Conservation (phyloP, 2,113 vertebrate species). For the Anguilla japonica region DNA sequence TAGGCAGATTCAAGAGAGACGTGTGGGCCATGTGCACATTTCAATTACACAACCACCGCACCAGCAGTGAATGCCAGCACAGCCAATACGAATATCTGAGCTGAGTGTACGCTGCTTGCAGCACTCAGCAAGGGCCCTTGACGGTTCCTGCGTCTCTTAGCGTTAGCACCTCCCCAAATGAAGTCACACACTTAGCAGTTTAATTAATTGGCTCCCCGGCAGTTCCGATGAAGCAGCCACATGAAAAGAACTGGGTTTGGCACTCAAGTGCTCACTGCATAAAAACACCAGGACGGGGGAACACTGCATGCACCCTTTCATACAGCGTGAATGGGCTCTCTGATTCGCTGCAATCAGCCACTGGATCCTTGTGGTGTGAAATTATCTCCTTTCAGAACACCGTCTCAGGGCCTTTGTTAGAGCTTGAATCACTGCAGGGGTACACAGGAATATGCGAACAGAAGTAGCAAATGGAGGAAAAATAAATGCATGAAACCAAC, state of each 20-base stretch:
- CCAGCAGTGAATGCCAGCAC: background rate
- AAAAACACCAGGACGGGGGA: background rate
- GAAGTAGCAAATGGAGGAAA: background rate
- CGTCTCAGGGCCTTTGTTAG: background rate
- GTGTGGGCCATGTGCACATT: background rate
- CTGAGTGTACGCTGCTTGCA: background rate
- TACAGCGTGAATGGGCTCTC: background rate
- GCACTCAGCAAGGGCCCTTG: background rate
- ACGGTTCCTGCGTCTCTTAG: background rate
- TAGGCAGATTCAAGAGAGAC: background rate
- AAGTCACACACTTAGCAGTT: background rate
- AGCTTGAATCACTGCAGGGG: background rate
- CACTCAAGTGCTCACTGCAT: background rate
- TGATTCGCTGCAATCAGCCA: background rate
- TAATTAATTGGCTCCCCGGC: background rate
- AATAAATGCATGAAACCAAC: background rate
- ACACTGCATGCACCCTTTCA: background rate
- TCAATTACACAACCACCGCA: background rate
- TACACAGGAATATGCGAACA: background rate
- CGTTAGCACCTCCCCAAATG: background rate
- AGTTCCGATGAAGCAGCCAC: background rate
- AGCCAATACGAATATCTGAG: background rate
- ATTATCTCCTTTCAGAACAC: background rate
- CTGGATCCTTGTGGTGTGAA: background rate
- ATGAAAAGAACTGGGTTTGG: background rate